Base-by-base conservation (phyloP, 1,140 invertebrate genomes). In the Drosophila eugracilis region DNA sequence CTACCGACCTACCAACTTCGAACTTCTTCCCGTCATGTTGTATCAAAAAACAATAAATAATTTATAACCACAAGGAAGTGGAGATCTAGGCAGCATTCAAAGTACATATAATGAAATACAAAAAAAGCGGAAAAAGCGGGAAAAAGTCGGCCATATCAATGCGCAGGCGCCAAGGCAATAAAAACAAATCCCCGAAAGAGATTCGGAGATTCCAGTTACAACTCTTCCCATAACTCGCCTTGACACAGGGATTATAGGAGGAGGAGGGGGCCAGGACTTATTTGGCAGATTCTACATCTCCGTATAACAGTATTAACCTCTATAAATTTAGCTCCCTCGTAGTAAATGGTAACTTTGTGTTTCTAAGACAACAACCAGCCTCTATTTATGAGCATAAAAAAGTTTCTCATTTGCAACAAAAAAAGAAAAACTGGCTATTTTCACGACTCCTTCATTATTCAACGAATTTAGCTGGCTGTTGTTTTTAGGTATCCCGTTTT, bases 11-110 rank as follows among this genome's bases (percentile, higher is more conserved):
- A n/a, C n/a, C n/a, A n/a, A 9, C 37, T 15, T 10, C 21, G 17
- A 66, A 66, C 45, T 66, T 37, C 15, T 28, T 65, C 45, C 22
- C 28, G 37, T 53, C 65, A 67, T 57, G 22, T 65, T 69, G 73
- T 75, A 83, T 83, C 78, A 74, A 63, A 45, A 58, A 58, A 62
- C 73, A 74, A 86, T 85, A 86, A 85, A 86, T 85, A 86, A 85
- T 85, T 85, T 85, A 85, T 85, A 86, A 74, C 76, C 62, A 42
- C 57, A 30, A 39, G 36, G 28, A 22, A 42, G 28, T 15, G 14
- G 47, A 77, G 66, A 80, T 84, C 79, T 59, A 84, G 52, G 22
- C 45, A 30, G 67, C 54, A 71, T 49, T n/a, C 36, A 50, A 69
- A 59, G 67, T 42, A 42, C 30, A 37, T 30, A 34, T 71, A 71